Percentiles rank a stretch among this genome's conserved stretches.
These are phyloP conservation scores for Stercorarius parasiticus DNA, from an alignment of 2,113 vertebrate species.

Conservation along the genomic window DNA sequence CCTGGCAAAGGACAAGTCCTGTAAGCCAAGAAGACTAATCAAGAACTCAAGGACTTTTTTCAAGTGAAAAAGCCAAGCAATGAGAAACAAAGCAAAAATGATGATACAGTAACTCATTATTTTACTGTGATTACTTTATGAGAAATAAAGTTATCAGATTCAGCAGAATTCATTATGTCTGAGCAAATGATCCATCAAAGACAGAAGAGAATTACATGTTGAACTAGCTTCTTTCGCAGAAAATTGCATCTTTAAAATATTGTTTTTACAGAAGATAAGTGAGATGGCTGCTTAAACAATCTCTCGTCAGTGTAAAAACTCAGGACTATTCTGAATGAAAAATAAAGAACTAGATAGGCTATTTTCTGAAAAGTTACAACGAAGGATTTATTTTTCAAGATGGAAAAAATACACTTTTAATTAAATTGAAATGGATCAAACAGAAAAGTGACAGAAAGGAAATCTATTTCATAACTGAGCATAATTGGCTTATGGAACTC, in stretches of 20 bases:
- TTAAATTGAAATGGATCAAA: conserved; percentile 1
- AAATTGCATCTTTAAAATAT: conserved; percentile 23
- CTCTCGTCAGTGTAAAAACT: not conserved
- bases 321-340: not conserved
- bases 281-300: not conserved
- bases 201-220: conserved; percentile 8
- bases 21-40: conserved; percentile 5
- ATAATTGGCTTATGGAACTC: not conserved
- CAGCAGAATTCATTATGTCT: conserved; percentile 34
- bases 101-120: conserved; percentile 1
- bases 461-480: not conserved
- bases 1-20: not conserved
- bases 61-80: not conserved
- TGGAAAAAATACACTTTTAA: not conserved
- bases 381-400: not conserved
- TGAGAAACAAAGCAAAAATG: conserved; percentile 4
- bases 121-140: not conserved
- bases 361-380: not conserved
- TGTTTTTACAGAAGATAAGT: not conserved
- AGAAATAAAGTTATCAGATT: conserved; percentile 41
- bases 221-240: conserved; percentile 1
- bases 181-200: conserved; percentile 35
- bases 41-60: not conserved
- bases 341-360: not conserved
- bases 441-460: not conserved